Conservation (phyloP, 2,888 invertebrate species). For the Colostygia pectinataria region DNA sequence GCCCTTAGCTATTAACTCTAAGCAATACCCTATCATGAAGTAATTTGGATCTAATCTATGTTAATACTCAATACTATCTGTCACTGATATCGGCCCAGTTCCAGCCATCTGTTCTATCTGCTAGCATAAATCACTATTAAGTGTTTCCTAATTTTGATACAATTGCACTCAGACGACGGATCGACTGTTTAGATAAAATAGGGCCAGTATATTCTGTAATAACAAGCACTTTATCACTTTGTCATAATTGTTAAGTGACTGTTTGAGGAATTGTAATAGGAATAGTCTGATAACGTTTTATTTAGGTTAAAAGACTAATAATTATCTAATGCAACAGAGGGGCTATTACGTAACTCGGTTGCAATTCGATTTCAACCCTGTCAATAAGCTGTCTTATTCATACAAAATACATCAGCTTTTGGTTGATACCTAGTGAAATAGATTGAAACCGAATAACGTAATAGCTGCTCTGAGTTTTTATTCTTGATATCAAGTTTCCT, state of each 20-base stretch:
- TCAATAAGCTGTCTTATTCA: too few relatives aligned
- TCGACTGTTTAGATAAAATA: slow-evolving; percentile 26
- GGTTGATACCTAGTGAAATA: too few relatives aligned
- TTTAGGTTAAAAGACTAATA: too few relatives aligned
- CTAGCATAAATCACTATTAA: slow-evolving; percentile 13
- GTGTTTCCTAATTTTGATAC: slow-evolving; percentile 26
- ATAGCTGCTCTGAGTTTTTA: too few relatives aligned
- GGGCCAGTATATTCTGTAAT: slow-evolving; percentile 26
- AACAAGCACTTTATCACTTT: slow-evolving; percentile 23
- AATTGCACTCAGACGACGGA: slow-evolving; percentile 19
- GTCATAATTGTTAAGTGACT: slow-evolving; percentile 26
- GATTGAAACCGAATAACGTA: too few relatives aligned
- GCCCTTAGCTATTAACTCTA: not conserved
- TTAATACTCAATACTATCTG: slow-evolving; percentile 14
- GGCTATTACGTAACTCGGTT: too few relatives aligned
- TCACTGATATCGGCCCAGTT: slow-evolving; percentile 16
- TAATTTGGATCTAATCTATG: slow-evolving; percentile 13
- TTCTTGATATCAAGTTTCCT: too few relatives aligned
- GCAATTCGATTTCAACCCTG: too few relatives aligned
- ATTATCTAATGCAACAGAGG: too few relatives aligned
- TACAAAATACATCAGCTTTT: too few relatives aligned
- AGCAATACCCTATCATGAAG: slow-evolving; percentile 4
- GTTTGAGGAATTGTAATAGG: slow-evolving; percentile 2
- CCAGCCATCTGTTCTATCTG: slow-evolving; percentile 20
- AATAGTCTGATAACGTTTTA: too few relatives aligned